phyloP scores from a whole-genome alignment of 2,797 vertebrate species.

The Dryobates pubescens region DNA sequence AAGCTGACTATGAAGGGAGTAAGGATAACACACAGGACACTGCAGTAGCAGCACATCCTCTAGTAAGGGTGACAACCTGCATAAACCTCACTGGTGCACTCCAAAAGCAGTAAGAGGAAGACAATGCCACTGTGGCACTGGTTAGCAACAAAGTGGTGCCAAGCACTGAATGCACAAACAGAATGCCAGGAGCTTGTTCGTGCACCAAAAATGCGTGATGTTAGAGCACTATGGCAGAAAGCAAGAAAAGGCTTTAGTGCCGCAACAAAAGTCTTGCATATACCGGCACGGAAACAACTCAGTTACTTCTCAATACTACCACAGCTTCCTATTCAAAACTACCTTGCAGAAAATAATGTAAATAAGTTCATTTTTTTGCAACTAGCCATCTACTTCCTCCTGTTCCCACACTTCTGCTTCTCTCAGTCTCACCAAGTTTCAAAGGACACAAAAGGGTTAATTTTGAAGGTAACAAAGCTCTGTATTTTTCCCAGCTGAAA shows the following conservation, averaged over 20 bases:
- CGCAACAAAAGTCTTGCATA: rapidly evolving
- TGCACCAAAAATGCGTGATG: neutral
- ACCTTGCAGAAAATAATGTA: neutral
- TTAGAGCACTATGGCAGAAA: neutral
- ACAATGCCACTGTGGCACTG: neutral
- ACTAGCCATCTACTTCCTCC: neutral
- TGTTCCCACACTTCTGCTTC: neutral
- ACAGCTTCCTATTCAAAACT: neutral
- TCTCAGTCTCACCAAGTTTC: neutral
- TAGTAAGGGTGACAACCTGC: neutral
- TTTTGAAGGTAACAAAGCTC: neutral
- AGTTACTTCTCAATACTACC: neutral
- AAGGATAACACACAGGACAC: rapidly evolving
- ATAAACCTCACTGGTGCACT: rapidly evolving
- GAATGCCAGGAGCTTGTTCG: neutral
- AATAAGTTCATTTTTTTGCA: neutral
- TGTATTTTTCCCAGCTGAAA: neutral
- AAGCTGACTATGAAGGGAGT: neutral
- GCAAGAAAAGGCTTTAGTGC: neutral
- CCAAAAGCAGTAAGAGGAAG: neutral
- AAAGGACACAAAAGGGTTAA: neutral
- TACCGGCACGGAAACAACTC: neutral
- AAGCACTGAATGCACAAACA: neutral
- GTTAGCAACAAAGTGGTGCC: neutral
- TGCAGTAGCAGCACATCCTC: neutral